Conservation (phyloP, 2,888 invertebrate genomes). For the Chrysotoxum bicinctum region DNA sequence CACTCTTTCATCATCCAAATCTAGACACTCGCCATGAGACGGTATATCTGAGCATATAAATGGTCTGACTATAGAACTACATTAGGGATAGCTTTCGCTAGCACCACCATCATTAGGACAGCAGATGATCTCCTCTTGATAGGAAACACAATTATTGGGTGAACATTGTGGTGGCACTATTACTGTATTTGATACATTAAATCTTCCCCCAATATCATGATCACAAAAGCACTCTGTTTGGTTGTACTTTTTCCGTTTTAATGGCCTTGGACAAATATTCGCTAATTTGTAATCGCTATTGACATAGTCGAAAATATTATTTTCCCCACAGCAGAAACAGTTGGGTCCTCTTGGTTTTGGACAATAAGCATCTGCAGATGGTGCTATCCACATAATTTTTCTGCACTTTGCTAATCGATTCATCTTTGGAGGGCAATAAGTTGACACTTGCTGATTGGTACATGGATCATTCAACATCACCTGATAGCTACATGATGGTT, state of each 20-base stretch:
- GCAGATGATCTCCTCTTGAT: conserved; percentile 14
- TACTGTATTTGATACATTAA: conserved; percentile 1
- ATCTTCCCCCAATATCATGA: not conserved
- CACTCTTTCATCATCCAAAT: not conserved
- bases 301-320: not conserved
- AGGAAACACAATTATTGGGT: not conserved
- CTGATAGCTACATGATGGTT: not conserved
- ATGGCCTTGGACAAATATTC: not conserved
- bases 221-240: not conserved
- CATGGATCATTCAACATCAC: conserved; percentile 1
- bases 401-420: not conserved
- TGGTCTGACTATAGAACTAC: not conserved
- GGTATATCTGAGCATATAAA: not conserved
- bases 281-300: conserved; percentile 15
- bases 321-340: conserved; percentile 13
- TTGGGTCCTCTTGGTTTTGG: not conserved
- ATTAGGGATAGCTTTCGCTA: conserved; percentile 14
- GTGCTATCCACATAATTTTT: not conserved
- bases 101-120: not conserved
- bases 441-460: not conserved
- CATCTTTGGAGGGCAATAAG: not conserved
- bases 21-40: not conserved
- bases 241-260: not conserved
- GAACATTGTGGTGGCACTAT: conserved; percentile 8
- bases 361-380: not conserved